A percentile compares a stretch with the other conserved stretches of the same genome.
phyloP scores from a whole-genome alignment of 2,888 invertebrate species.

The Melanchra persicariae region DNA sequence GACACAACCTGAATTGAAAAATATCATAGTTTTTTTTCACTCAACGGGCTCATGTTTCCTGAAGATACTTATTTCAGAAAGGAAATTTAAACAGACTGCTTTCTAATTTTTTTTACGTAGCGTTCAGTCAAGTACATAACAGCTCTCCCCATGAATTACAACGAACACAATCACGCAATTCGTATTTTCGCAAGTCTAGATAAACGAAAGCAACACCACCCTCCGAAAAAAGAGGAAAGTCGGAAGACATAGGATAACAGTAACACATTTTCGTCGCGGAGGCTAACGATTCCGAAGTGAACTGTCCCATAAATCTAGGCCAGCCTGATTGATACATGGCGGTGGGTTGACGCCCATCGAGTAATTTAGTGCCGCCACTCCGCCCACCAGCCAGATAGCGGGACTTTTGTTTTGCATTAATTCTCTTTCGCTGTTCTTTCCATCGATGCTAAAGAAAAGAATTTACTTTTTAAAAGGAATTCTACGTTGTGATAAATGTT shows the following conservation, averaged over 20 bases:
- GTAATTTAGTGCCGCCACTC: constrained; percentile 92
- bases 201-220: constrained; percentile 57
- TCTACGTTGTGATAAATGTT: constrained; percentile 68
- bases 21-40: neutral
- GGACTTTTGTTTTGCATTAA: constrained; percentile 91
- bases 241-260: constrained; percentile 85
- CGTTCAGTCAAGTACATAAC: constrained; percentile 16
- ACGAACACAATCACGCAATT: constrained; percentile 45
- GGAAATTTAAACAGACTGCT: too few species aligned
- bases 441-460: constrained; percentile 71
- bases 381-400: constrained; percentile 91
- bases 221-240: constrained; percentile 71
- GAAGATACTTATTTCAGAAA: neutral
- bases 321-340: constrained; percentile 91
- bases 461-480: constrained; percentile 70
- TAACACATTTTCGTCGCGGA: constrained; percentile 89
- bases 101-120: neutral
- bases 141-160: constrained; percentile 49
- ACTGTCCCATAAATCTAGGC: constrained; percentile 89
- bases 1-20: neutral
- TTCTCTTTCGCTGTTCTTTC: constrained; percentile 82
- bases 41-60: neutral
- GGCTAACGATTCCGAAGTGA: constrained; percentile 90
- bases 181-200: constrained; percentile 61
- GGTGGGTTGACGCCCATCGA: constrained; percentile 91